A percentile compares a stretch with the other conserved stretches of the same genome.
Evolutionary conservation across 2,888 invertebrate genomes (phyloP).

Genomic region (Ophioninae sp.): DNA sequence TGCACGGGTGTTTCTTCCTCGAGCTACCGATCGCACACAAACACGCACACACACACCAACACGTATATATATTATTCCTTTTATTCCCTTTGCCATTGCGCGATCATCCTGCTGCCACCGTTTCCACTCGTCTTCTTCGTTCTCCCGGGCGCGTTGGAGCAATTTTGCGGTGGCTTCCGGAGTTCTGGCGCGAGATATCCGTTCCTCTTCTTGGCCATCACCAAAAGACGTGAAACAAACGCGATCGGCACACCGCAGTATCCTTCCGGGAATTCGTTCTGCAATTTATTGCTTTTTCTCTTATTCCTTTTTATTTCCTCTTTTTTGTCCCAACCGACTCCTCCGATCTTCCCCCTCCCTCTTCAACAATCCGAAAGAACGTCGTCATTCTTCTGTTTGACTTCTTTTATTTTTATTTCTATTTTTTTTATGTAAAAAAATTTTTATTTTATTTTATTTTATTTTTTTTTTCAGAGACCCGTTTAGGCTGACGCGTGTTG

Average conservation of each 20-base stretch:
- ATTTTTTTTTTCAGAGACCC: slow-evolving; percentile 14
- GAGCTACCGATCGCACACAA: slow-evolving; percentile 19
- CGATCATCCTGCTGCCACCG: no score
- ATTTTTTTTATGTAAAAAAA: no score
- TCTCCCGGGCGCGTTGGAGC: slow-evolving; percentile 34
- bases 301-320: slow-evolving; percentile 6
- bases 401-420: no score
- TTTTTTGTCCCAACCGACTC: slow-evolving; percentile 30
- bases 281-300: slow-evolving; percentile 41
- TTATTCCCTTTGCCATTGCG: slow-evolving; percentile 37
- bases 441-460: no score
- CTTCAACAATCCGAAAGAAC: no score
- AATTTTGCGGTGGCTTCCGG: slow-evolving; percentile 61
- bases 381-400: no score
- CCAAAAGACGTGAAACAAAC: slow-evolving; percentile 23
- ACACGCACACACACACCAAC: background rate
- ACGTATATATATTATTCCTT: no score
- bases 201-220: slow-evolving; percentile 32
- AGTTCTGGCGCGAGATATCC: slow-evolving; percentile 47
- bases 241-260: slow-evolving; percentile 52
- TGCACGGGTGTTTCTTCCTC: slow-evolving; percentile 22
- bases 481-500: slow-evolving; percentile 1
- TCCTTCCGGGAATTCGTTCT: slow-evolving; percentile 55
- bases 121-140: slow-evolving; percentile 28
- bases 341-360: background rate